These are phyloP conservation scores for Cyprinodon tularosa DNA, from an alignment of 2,113 vertebrate genomes.

Conservation along the genomic window DNA sequence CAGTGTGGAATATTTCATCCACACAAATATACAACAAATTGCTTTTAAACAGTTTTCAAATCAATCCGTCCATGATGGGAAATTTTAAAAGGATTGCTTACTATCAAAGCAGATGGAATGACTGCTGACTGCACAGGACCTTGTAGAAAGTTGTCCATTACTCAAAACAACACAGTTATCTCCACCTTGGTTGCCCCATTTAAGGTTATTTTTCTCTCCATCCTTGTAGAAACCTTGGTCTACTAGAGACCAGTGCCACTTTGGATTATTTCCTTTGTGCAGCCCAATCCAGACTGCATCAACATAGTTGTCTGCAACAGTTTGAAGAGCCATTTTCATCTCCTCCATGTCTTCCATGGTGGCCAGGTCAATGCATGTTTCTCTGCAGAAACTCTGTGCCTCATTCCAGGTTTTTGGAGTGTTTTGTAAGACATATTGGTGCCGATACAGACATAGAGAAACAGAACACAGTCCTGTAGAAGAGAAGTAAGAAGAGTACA, in stretches of 20 bases:
- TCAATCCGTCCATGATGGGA: no score
- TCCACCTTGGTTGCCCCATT: rapidly evolving
- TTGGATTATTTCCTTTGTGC: rapidly evolving
- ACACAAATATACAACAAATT: no score
- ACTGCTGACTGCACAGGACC: rapidly evolving
- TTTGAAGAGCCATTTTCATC: neutral
- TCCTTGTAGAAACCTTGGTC: conserved; percentile 21
- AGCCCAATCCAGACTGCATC: conserved; percentile 34
- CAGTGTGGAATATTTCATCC: no score
- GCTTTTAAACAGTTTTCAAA: no score
- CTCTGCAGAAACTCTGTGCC: neutral
- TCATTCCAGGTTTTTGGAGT: neutral
- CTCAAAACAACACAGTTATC: neutral
- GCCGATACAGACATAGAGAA: neutral
- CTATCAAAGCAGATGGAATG: conserved; percentile 38
- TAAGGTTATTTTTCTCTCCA: conserved; percentile 12
- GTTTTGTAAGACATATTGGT: rapidly evolving
- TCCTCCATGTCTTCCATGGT: conserved; percentile 21
- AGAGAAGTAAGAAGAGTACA: neutral
- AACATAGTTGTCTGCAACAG: neutral
- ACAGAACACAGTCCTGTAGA: conserved; percentile 21
- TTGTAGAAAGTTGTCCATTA: neutral
- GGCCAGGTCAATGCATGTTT: conserved; percentile 10
- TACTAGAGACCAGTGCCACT: conserved; percentile 44
- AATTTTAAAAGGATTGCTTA: conserved; percentile 11